Conservation (phyloP, 2,113 vertebrate species). For the Myotis yumanensis region DNA sequence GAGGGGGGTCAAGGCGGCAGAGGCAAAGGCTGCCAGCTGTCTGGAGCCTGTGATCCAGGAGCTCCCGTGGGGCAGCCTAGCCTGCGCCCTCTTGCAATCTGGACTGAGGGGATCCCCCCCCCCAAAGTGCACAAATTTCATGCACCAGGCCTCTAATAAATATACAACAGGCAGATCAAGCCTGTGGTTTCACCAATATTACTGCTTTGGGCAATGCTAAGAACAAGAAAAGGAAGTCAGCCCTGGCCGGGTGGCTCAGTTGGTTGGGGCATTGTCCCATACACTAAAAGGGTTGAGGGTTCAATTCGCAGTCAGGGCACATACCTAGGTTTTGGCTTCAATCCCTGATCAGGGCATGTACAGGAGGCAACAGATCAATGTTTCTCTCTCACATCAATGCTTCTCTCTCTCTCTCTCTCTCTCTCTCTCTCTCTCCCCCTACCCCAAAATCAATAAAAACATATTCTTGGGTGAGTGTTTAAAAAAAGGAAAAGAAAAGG, state of each 20-base stretch:
- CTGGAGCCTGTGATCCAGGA: constrained; percentile 45
- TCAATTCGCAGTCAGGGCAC: background rate
- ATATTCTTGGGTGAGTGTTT: background rate
- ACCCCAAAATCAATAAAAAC: background rate
- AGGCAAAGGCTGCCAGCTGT: constrained; percentile 37
- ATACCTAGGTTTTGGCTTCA: background rate
- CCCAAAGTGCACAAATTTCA: too few relatives aligned
- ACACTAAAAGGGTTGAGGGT: background rate
- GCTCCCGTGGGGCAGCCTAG: background rate
- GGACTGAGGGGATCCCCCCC: too few relatives aligned
- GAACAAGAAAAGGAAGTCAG: background rate
- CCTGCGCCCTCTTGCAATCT: too few relatives aligned
- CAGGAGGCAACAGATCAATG: background rate
- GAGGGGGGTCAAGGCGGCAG: constrained; percentile 22
- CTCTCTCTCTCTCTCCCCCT: too few relatives aligned
- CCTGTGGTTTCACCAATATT: background rate
- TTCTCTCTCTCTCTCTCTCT: too few relatives aligned
- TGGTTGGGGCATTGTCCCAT: background rate
- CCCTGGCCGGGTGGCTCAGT: background rate
- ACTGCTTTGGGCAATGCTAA: background rate
- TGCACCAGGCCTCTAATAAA: background rate
- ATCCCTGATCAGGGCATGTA: background rate
- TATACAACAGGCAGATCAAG: background rate
- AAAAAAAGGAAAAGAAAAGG: background rate
- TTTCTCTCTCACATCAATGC: background rate